Evolutionary conservation across 2,888 invertebrate genomes (phyloP).

Genomic region (Zhuqinia jingwanae): DNA sequence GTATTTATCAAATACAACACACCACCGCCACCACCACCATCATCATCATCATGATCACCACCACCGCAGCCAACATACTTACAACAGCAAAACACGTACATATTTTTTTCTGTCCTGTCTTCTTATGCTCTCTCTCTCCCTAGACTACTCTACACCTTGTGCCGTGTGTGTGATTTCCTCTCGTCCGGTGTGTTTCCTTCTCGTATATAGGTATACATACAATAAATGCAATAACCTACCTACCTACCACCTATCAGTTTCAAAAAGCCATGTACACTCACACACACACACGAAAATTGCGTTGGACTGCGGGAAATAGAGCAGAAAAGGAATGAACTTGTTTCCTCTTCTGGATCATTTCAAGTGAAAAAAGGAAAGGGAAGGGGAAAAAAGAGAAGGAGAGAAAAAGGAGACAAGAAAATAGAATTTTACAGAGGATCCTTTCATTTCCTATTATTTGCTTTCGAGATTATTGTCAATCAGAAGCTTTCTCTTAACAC

Average conservation of each 20-base stretch:
- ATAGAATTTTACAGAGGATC: slow-evolving; percentile 56
- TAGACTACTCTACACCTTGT: neutral
- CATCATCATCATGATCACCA: neutral
- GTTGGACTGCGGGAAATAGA: slow-evolving; percentile 65
- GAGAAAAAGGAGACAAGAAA: slow-evolving; percentile 50
- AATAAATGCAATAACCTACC: too few species aligned
- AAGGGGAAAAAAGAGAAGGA: slow-evolving; percentile 22
- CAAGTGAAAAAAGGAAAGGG: slow-evolving; percentile 42
- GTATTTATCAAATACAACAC: neutral
- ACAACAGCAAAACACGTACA: neutral
- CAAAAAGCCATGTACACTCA: slow-evolving; percentile 36
- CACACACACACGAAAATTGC: slow-evolving; percentile 52
- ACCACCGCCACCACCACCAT: neutral
- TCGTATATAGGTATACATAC: too few species aligned
- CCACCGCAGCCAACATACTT: neutral
- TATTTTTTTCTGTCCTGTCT: neutral
- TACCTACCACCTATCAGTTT: slow-evolving; percentile 34
- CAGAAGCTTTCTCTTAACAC: slow-evolving; percentile 62
- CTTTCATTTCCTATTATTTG: slow-evolving; percentile 58
- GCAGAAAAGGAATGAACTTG: slow-evolving; percentile 70
- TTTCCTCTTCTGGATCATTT: slow-evolving; percentile 59
- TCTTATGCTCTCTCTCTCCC: neutral
- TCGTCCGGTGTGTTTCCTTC: neutral
- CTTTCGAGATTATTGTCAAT: slow-evolving; percentile 71
- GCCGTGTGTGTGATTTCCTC: neutral